A percentile compares a stretch with the other conserved stretches of the same genome.
Evolutionary conservation across 2,113 vertebrate species (phyloP).

Genomic region (Dasyprocta punctata): DNA sequence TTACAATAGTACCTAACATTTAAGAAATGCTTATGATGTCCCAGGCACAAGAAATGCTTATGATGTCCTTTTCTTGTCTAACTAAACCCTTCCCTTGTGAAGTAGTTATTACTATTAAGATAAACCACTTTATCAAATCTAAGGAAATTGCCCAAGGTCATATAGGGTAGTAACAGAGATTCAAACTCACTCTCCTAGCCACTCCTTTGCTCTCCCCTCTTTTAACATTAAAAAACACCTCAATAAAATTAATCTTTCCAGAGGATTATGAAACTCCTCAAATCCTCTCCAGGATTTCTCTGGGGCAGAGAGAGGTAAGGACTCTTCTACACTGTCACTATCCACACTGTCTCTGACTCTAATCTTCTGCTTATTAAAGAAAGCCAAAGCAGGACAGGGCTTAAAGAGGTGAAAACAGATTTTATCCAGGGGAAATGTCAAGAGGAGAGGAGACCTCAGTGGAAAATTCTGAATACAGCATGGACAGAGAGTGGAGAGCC

Average conservation of each 20-base stretch:
- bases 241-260: not conserved
- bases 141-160: not conserved
- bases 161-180: not conserved
- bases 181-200: not conserved
- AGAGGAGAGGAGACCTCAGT: not conserved
- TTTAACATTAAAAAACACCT: not conserved
- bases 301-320: not conserved
- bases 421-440: not conserved
- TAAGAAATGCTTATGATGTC: not conserved
- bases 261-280: not conserved
- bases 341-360: not conserved
- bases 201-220: not conserved
- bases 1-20: not conserved
- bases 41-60: not conserved
- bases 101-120: not conserved
- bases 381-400: not conserved
- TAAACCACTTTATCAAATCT: slow-evolving; percentile 18
- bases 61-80: not conserved
- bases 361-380: not conserved
- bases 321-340: not conserved
- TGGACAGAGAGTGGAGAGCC: not conserved
- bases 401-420: not conserved
- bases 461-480: not conserved
- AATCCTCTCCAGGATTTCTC: not conserved
- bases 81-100: not conserved